Conservation (phyloP, 1,140 invertebrate species). For the Vanessa tameamea region DNA sequence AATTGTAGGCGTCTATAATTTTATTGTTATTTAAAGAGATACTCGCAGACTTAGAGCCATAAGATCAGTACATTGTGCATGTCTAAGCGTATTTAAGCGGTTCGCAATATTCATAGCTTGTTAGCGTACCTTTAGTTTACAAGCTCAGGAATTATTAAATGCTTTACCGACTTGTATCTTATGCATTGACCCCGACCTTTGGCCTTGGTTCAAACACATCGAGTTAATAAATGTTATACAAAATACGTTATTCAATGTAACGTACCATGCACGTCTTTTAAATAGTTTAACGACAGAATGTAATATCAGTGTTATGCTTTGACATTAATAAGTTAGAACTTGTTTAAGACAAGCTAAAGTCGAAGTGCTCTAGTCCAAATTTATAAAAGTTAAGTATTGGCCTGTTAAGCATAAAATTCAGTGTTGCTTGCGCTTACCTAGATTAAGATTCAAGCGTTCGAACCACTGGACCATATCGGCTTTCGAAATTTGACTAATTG, state of each 20-base stretch:
- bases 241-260: conserved; percentile 28
- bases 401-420: no score
- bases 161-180: conserved; percentile 34
- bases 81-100: conserved; percentile 24
- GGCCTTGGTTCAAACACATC: conserved; percentile 36
- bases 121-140: conserved; percentile 38
- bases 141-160: conserved; percentile 32
- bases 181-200: conserved; percentile 37
- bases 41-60: conserved; percentile 9
- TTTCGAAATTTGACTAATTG: conserved; percentile 24
- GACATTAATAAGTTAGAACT: no score
- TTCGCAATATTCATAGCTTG: conserved; percentile 38
- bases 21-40: conserved; percentile 24
- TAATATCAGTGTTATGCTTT: background rate
- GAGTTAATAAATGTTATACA: conserved; percentile 36
- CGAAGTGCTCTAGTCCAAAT: no score
- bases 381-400: no score
- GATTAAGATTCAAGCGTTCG: no score
- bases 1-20: conserved; percentile 19
- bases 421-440: no score
- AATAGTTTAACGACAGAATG: conserved; percentile 1
- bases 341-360: no score
- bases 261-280: conserved; percentile 7
- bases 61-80: conserved; percentile 18
- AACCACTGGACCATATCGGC: no score